phyloP scores from a whole-genome alignment of 2,888 invertebrate species.

The Hydriomena furcata region DNA sequence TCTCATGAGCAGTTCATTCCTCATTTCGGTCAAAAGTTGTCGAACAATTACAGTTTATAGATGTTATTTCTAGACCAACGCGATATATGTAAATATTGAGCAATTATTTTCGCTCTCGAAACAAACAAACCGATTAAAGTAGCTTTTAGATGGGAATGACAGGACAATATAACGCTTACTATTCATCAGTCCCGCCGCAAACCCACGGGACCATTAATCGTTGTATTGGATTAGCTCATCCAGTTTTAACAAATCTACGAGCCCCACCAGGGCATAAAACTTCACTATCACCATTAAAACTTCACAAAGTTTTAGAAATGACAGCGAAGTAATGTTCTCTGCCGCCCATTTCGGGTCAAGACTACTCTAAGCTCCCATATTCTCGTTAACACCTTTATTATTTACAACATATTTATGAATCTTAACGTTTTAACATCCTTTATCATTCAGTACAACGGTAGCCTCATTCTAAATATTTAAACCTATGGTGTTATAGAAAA shows the following conservation, averaged over 20 bases:
- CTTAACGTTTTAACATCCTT: conserved; percentile 18
- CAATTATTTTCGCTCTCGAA: conserved; percentile 11
- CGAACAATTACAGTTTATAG: no score
- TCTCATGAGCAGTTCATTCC: no score
- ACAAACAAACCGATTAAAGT: conserved; percentile 17
- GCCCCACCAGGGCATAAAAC: conserved; percentile 22
- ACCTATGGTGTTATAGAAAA: conserved; percentile 77
- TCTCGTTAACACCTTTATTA: conserved; percentile 27
- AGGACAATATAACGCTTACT: conserved; percentile 22
- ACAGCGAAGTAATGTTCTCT: conserved; percentile 6
- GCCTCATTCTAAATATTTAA: conserved; percentile 46
- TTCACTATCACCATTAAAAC: conserved; percentile 25
- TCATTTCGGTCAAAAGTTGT: no score
- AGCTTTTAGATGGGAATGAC: conserved; percentile 4
- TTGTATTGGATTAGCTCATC: conserved; percentile 73
- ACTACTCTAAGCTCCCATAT: conserved; percentile 27
- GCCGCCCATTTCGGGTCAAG: conserved; percentile 9
- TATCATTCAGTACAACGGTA: conserved; percentile 28
- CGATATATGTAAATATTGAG: conserved; percentile 12
- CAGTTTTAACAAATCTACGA: conserved; percentile 47
- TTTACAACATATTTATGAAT: conserved; percentile 25
- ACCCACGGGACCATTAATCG: conserved; percentile 54
- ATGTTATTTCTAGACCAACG: not conserved
- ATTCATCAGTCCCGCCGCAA: conserved; percentile 43
- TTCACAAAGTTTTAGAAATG: conserved; percentile 19